Percentiles rank a stretch among this genome's conserved stretches.
Evolutionary conservation across 2,797 vertebrate species (phyloP).

Genomic region (Neopelma chrysocephalum): DNA sequence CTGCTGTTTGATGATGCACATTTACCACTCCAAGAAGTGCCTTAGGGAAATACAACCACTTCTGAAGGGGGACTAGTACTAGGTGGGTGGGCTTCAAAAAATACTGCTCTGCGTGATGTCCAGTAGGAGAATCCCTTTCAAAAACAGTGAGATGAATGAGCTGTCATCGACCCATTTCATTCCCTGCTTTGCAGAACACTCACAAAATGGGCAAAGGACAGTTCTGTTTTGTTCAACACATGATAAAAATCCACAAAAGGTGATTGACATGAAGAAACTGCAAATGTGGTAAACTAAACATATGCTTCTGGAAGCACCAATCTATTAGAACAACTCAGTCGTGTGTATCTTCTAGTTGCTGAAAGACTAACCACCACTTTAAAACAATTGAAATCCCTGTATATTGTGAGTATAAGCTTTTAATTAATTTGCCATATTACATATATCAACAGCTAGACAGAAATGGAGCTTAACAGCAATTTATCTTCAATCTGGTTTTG

Average conservation of each 20-base stretch:
- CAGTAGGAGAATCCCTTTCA: constrained; percentile 26
- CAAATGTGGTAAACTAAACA: neutral
- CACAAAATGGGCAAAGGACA: constrained; percentile 14
- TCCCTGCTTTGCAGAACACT: neutral
- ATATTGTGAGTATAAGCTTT: constrained; percentile 62
- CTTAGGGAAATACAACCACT: constrained; percentile 48
- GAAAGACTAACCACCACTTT: constrained; percentile 55
- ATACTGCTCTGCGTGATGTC: neutral
- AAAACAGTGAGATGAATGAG: constrained; percentile 17
- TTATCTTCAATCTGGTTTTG: constrained; percentile 42
- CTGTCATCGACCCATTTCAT: neutral
- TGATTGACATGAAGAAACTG: constrained; percentile 20
- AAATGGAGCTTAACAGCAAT: constrained; percentile 46
- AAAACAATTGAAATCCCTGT: constrained; percentile 55
- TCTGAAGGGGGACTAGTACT: neutral
- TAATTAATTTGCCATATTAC: constrained; percentile 63
- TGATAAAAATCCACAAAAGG: neutral
- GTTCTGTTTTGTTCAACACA: neutral
- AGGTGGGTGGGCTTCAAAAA: constrained; percentile 48
- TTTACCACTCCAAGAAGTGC: constrained; percentile 18
- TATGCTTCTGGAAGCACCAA: neutral
- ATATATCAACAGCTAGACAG: constrained; percentile 52
- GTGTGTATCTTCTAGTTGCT: constrained; percentile 22
- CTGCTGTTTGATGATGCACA: neutral
- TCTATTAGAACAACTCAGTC: constrained; percentile 1